Percentiles rank a stretch among this genome's conserved stretches.
phyloP scores from a whole-genome alignment of 2,888 invertebrate genomes.

The Dasypogon diadema region DNA sequence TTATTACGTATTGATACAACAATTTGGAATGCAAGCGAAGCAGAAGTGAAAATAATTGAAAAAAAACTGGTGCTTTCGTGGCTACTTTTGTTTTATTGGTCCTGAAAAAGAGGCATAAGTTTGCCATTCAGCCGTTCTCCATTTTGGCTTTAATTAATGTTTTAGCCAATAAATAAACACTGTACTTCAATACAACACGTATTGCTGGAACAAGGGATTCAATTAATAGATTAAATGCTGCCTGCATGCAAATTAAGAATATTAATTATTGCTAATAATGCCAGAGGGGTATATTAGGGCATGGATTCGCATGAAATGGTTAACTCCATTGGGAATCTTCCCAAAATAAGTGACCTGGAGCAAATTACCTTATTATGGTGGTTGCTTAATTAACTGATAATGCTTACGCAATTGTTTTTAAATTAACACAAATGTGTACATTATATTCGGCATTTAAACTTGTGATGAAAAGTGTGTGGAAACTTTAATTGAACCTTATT shows the following conservation, averaged over 20 bases:
- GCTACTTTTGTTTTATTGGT: slow-evolving; percentile 6
- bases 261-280: slow-evolving; percentile 59
- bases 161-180: slow-evolving; percentile 52
- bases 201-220: slow-evolving; percentile 28
- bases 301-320: not conserved
- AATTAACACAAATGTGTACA: too few species aligned
- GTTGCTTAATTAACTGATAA: slow-evolving; percentile 66
- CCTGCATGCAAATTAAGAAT: slow-evolving; percentile 57
- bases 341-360: slow-evolving; percentile 1
- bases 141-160: slow-evolving; percentile 52
- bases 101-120: slow-evolving; percentile 29
- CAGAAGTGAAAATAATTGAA: slow-evolving; percentile 35
- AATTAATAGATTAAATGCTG: slow-evolving; percentile 52
- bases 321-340: not conserved
- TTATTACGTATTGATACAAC: slow-evolving; percentile 32
- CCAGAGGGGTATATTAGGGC: slow-evolving; percentile 43
- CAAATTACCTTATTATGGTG: slow-evolving; percentile 55
- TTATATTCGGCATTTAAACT: too few species aligned
- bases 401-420: slow-evolving; percentile 60
- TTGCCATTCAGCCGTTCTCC: slow-evolving; percentile 43
- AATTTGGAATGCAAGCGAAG: slow-evolving; percentile 25
- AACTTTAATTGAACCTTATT: too few species aligned
- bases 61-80: slow-evolving; percentile 23
- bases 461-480: too few species aligned
- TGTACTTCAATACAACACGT: not conserved